A percentile compares a stretch with the other conserved stretches of the same genome.
Conservation (phyloP, 2,797 vertebrate species). For the Sebastes aleutianus region DNA sequence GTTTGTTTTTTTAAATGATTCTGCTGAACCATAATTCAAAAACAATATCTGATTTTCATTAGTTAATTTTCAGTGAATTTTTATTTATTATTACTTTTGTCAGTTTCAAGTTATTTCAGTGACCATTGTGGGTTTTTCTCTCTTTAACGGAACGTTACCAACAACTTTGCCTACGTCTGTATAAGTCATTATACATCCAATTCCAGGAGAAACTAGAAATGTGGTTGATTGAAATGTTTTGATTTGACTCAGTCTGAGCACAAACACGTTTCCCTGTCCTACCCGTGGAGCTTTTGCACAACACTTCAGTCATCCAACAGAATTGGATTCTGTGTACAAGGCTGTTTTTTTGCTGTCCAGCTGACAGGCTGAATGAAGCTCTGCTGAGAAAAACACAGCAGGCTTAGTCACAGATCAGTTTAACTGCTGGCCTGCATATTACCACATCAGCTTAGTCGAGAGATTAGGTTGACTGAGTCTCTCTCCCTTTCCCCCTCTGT, state of each 20-base stretch:
- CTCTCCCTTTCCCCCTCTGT: neutral
- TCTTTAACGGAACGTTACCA: too few species aligned
- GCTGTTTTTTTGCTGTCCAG: conserved; percentile 16
- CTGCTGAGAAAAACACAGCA: conserved; percentile 29
- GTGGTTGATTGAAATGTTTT: neutral
- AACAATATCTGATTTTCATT: too few species aligned
- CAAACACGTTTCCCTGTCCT: neutral
- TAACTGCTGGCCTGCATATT: conserved; percentile 16
- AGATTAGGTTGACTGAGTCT: conserved; percentile 10
- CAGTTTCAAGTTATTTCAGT: too few species aligned
- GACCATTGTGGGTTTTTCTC: too few species aligned
- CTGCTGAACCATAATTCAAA: too few species aligned
- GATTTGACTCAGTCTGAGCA: neutral
- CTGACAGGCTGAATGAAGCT: conserved; percentile 23
- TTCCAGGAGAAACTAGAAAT: neutral
- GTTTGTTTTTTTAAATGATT: too few species aligned
- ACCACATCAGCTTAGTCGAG: neutral
- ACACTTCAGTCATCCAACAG: neutral
- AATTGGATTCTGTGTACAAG: neutral
- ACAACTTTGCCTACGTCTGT: too few species aligned
- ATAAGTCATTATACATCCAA: neutral
- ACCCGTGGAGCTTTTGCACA: neutral
- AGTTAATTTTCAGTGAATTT: too few species aligned
- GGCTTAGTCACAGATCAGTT: conserved; percentile 27
- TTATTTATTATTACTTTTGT: too few species aligned